Percentiles rank a stretch among this genome's conserved stretches.
Evolutionary conservation across 2,797 vertebrate species (phyloP).

Genomic region (Sebastes glaucus): DNA sequence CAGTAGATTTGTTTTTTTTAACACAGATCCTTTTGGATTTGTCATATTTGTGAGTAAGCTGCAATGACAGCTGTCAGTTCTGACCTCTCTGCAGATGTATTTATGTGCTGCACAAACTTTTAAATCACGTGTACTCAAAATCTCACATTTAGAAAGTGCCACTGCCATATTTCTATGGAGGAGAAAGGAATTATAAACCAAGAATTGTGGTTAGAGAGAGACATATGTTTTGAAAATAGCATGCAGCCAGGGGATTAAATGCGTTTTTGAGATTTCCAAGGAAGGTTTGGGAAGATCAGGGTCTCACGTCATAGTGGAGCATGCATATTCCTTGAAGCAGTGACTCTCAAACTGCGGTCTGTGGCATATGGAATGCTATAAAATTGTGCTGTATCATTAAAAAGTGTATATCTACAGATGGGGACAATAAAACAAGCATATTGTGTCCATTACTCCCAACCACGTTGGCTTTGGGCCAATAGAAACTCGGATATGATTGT

Average conservation of each 20-base stretch:
- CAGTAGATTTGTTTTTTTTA: slow-evolving; percentile 13
- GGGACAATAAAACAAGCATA: too few species aligned
- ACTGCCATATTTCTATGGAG: not conserved
- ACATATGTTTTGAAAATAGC: not conserved
- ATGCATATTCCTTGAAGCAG: not conserved
- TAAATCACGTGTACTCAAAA: not conserved
- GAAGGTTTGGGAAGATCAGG: not conserved
- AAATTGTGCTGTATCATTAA: too few species aligned
- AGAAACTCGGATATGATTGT: too few species aligned
- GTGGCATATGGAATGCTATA: too few species aligned
- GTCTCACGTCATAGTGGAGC: not conserved
- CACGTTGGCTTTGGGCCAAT: too few species aligned
- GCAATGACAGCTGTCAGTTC: not conserved
- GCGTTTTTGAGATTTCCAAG: not conserved
- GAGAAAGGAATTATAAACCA: not conserved
- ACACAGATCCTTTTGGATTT: not conserved
- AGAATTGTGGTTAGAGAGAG: not conserved
- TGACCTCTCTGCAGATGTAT: slow-evolving; percentile 18
- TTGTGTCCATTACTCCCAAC: too few species aligned
- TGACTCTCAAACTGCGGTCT: too few species aligned
- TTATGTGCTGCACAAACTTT: not conserved
- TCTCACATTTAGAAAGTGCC: not conserved
- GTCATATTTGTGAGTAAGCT: slow-evolving; percentile 16
- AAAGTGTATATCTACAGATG: too few species aligned
- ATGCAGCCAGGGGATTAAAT: not conserved